Base-by-base conservation (phyloP, 2,797 vertebrate genomes). In the Anabas testudineus region DNA sequence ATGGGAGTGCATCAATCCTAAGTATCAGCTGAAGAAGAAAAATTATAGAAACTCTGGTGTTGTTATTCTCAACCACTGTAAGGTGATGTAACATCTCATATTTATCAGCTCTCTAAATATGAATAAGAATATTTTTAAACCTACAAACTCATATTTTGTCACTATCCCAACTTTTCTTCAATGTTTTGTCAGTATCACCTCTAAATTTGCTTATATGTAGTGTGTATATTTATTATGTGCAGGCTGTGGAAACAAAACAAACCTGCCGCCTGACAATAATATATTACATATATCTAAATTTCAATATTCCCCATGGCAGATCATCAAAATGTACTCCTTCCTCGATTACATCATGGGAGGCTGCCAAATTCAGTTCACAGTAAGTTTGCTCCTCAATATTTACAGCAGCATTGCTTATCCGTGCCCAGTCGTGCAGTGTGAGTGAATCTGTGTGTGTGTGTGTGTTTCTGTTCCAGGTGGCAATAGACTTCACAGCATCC, bases 281-380 rank as follows among this genome's bases (percentile, higher is more conserved):
- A n/a, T n/a, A n/a, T n/a, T n/a, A n/a, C n/a, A n/a, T n/a, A n/a
- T n/a, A 21, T 41, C 19, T 55, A 43, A 64, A 80, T 62, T 53
- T 48, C 36, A 45, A 30, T 66, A 16, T 85, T 60, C 83, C 46
- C 46, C 60, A 67, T 71, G 81, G 54, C 93, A 99, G 98, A 96
- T 99, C 84, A 98, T 99, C 93, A 99, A 99, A 95, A 99, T 99
- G 97, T 97, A 99, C 91, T 99, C 98, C 36, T 99, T 99, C 92
- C 89, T 99, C 94, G 98, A 99, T 91, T 99, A 99, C 86, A 99
- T 99, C 88, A 99, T 99, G 98, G 98, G 97, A 67, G 98, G 98
- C 89, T 99, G 98, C 92, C 98, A 99, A 90, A 99, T 99, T 93
- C 98, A 99, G 94, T 99, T 99, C 94, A 99, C 97, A 83, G 97